Percentiles rank a stretch among this genome's conserved stretches.
Conservation (phyloP, 2,888 invertebrate genomes). For the Drepana falcataria region DNA sequence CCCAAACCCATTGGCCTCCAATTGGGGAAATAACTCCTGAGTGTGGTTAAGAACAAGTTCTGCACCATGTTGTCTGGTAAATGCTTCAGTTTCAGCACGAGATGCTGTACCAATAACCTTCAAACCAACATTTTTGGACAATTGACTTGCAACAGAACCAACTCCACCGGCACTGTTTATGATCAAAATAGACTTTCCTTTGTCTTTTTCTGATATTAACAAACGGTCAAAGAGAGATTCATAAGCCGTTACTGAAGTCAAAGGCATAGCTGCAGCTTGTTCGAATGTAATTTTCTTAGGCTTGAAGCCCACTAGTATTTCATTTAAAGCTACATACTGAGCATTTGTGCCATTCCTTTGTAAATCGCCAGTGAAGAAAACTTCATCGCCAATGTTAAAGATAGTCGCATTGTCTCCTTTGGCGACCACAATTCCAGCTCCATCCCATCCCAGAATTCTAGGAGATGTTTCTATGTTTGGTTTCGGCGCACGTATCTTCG, state of each 20-base stretch:
- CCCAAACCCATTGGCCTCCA: constrained; percentile 45
- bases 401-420: constrained; percentile 43
- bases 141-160: constrained; percentile 59
- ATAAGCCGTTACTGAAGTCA: constrained; percentile 56
- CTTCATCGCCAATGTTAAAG: constrained; percentile 59
- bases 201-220: constrained; percentile 52
- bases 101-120: constrained; percentile 67
- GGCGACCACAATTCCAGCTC: constrained; percentile 54
- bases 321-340: constrained; percentile 54
- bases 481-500: constrained; percentile 59
- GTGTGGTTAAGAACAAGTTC: constrained; percentile 58
- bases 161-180: constrained; percentile 69
- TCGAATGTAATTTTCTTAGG: constrained; percentile 59
- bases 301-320: constrained; percentile 50
- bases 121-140: constrained; percentile 54
- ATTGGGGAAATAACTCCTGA: constrained; percentile 47
- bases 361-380: constrained; percentile 57
- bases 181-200: constrained; percentile 53
- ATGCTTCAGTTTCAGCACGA: constrained; percentile 46
- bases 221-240: constrained; percentile 58
- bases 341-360: constrained; percentile 58
- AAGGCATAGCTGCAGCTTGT: constrained; percentile 66
- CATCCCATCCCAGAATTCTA: constrained; percentile 63
- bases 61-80: constrained; percentile 46
- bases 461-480: constrained; percentile 43